Percentiles rank a stretch among this genome's conserved stretches.
These are phyloP conservation scores for Monarcha castaneiventris DNA, from an alignment of 2,113 vertebrate genomes.

Conservation along the genomic window DNA sequence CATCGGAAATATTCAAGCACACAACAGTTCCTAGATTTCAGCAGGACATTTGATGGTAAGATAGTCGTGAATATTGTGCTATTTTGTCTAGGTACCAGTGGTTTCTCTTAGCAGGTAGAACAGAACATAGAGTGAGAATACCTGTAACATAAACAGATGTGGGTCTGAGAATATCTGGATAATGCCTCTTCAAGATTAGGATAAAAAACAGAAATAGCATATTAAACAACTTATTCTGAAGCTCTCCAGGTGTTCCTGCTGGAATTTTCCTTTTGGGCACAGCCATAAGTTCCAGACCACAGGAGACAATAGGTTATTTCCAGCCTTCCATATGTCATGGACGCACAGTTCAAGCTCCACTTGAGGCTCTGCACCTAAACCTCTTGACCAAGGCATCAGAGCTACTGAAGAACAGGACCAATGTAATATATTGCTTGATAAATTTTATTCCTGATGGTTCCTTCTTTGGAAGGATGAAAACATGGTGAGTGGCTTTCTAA, in stretches of 20 bases:
- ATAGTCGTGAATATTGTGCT: neutral
- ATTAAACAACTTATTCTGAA: neutral
- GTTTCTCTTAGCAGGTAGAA: neutral
- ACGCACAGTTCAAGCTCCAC: neutral
- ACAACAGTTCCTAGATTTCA: neutral
- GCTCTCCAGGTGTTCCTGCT: neutral
- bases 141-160: accelerated
- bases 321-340: accelerated
- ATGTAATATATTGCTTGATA: neutral
- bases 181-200: neutral
- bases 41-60: neutral
- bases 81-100: neutral
- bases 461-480: conserved; percentile 36
- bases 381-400: neutral
- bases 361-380: neutral
- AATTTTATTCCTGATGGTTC: conserved; percentile 21
- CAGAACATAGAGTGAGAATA: neutral
- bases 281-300: neutral
- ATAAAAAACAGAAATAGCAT: neutral
- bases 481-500: conserved; percentile 57
- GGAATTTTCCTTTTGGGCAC: neutral
- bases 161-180: neutral
- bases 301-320: neutral
- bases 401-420: neutral
- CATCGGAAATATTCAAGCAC: neutral